A percentile compares a stretch with the other conserved stretches of the same genome.
phyloP scores from a whole-genome alignment of 2,888 invertebrate species.

The Cheiracanthium punctorium region DNA sequence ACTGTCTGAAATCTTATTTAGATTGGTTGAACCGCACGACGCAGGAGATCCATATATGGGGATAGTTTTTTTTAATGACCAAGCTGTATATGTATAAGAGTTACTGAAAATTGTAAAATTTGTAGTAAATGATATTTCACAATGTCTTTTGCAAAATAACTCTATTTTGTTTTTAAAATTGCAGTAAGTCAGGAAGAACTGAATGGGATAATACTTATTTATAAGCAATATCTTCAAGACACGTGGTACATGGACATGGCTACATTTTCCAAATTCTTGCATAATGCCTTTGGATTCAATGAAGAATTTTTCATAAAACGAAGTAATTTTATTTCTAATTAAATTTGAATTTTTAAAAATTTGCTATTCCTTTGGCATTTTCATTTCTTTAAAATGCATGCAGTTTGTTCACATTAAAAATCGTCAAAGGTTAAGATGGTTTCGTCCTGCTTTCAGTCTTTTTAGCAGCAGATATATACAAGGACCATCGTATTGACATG shows the following conservation, averaged over 20 bases:
- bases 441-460: conserved; percentile 53
- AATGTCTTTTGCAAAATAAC: too few relatives aligned
- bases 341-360: background rate
- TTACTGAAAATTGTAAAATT: too few relatives aligned
- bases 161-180: background rate
- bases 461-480: conserved; percentile 18
- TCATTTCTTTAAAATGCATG: too few relatives aligned
- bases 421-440: too few relatives aligned
- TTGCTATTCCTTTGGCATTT: too few relatives aligned
- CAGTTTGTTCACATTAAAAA: too few relatives aligned
- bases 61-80: too few relatives aligned
- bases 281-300: conserved; percentile 32
- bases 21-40: too few relatives aligned
- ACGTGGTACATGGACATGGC: conserved; percentile 9
- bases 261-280: conserved; percentile 41
- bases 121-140: too few relatives aligned
- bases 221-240: conserved; percentile 28
- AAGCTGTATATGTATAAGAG: too few relatives aligned
- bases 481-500: conserved; percentile 16
- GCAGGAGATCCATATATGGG: too few relatives aligned
- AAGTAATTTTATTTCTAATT: conserved; percentile 12
- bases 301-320: conserved; percentile 42
- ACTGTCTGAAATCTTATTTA: too few relatives aligned
- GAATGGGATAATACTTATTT: conserved; percentile 5
- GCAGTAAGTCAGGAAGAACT: conserved; percentile 33